Evolutionary conservation across 2,888 invertebrate species (phyloP), one percentile per base, ranked within the genome.

Genomic region (Cabera pusaria): DNA sequence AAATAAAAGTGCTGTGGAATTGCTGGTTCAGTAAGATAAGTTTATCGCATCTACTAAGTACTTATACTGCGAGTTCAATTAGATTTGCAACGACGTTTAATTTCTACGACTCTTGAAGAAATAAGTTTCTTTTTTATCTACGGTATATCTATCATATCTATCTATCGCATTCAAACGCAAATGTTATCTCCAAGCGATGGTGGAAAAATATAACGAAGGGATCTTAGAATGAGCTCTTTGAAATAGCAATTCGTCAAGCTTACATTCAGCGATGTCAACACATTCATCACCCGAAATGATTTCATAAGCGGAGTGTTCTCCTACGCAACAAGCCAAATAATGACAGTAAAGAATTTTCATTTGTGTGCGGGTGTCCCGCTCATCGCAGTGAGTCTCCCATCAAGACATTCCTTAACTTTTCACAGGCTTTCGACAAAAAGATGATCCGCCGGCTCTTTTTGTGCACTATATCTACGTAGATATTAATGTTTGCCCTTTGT

Each of bases 281-380:
- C 34, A 42, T 36, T 35, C 6, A 35, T 46, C 41, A 46, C 27
- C 25, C 34, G 16, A 44, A 46, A 42, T 49, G 31, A 52, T 45
- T 31, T 35, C 31, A 18, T 18, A 38, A 27, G 35, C 52, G 55
- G 56, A 58, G 55, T 60, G 56, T 55, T 61, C 57, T 58, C 54
- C 59, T 64, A 53, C 53, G 49, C 57, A 63, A 72, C 69, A 73
- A 74, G 77, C 75, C 72, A 75, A 75, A 74, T 80, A 81, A 81
- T 79, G 76, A 71, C 68, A 53, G 58, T 54, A 75, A 77, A 78
- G 80, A 84, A 80, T 80, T 83, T 83, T 83, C 79, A 84, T 84
- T 83, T 80, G 61, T 74, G 73, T 65, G 64, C 62, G 71, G 70
- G 59, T 64, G 67, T 66, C 66, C 59, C 62, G 44, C 69, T 72